These are phyloP conservation scores for Anastrepha obliqua DNA, from an alignment of 1,140 invertebrate species.

Conservation along the genomic window DNA sequence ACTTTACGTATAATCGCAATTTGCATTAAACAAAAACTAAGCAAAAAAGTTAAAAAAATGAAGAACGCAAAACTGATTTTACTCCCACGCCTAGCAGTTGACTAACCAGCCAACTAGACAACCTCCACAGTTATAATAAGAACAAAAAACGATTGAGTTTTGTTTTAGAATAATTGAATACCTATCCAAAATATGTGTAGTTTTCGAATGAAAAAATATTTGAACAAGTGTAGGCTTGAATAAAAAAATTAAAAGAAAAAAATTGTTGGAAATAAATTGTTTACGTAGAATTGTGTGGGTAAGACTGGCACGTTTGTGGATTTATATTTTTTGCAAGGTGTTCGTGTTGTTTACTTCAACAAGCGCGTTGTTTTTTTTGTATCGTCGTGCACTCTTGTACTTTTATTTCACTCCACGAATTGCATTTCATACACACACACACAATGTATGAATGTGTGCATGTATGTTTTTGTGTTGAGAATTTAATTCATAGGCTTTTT, in stretches of 20 bases:
- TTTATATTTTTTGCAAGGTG: background rate
- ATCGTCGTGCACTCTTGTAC: too few species aligned
- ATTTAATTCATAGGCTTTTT: too few species aligned
- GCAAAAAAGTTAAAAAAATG: background rate
- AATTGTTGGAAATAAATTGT: background rate
- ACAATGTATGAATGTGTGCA: background rate
- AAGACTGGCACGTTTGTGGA: background rate
- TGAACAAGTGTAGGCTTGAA: background rate
- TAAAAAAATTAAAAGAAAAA: background rate
- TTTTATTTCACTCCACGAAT: too few species aligned
- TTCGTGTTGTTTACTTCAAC: background rate
- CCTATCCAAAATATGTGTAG: background rate
- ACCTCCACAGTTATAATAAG: slow-evolving; percentile 16
- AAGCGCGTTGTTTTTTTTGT: background rate
- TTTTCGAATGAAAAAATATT: background rate
- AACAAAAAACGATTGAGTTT: background rate
- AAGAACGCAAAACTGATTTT: background rate
- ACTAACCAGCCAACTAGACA: slow-evolving; percentile 22
- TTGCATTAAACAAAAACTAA: background rate
- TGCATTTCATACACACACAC: background rate
- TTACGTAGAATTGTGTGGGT: background rate
- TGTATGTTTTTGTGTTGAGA: background rate
- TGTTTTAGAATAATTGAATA: background rate
- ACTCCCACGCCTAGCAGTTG: slow-evolving; percentile 22
- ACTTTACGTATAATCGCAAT: background rate